These are phyloP conservation scores for Crocidura indochinensis DNA, from an alignment of 2,797 vertebrate species.

Conservation along the genomic window DNA sequence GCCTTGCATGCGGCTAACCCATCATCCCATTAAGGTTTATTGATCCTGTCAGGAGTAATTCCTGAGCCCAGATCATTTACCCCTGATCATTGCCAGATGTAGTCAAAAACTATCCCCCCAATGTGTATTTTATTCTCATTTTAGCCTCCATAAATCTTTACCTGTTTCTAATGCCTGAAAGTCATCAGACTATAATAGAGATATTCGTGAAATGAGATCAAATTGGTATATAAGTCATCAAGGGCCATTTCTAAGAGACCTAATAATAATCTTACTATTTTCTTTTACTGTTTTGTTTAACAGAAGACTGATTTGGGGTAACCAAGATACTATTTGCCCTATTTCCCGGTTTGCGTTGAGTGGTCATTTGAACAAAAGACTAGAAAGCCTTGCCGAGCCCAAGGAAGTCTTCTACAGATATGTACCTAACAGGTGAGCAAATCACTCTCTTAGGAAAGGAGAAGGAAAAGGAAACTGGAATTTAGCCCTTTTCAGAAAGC, in stretches of 20 bases:
- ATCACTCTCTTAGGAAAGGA: background rate
- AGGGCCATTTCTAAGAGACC: slow-evolving; percentile 29
- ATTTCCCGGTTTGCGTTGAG: slow-evolving; percentile 26
- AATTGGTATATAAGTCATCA: background rate
- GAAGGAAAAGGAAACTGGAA: background rate
- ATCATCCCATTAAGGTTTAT: no score
- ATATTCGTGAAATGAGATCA: slow-evolving; percentile 49
- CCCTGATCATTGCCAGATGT: no score
- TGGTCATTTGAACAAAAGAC: slow-evolving; percentile 87
- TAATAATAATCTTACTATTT: slow-evolving; percentile 69
- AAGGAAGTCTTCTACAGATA: slow-evolving; percentile 85
- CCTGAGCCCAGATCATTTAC: no score
- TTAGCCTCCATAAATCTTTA: background rate
- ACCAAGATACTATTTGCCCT: slow-evolving; percentile 85
- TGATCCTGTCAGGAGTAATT: no score
- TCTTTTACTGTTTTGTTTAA: slow-evolving; percentile 58
- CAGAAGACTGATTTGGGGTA: slow-evolving; percentile 86
- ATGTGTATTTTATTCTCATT: slow-evolving; percentile 21
- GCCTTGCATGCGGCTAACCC: no score
- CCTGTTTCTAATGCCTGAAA: slow-evolving; percentile 3
- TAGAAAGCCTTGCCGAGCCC: slow-evolving; percentile 89
- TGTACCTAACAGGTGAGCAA: slow-evolving; percentile 87
- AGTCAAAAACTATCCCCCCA: no score
- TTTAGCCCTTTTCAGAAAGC: background rate
- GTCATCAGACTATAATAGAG: background rate